Conservation (phyloP, 2,113 vertebrate species). For the human (Homo sapiens) region DNA sequence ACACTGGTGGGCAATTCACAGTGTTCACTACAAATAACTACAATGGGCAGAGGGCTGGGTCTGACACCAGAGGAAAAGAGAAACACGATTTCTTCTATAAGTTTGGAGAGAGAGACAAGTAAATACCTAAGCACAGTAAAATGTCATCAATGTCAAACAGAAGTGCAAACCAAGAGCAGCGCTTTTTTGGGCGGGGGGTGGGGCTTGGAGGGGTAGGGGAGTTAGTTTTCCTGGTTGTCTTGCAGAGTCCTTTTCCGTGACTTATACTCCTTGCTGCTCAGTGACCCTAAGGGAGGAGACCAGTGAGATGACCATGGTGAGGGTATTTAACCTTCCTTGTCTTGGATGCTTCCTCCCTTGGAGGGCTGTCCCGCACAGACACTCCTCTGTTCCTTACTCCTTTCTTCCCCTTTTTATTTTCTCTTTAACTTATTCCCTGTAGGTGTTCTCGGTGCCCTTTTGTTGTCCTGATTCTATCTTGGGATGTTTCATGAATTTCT, state of each 20-base stretch:
- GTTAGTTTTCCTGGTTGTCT: not conserved
- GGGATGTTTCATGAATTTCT: not conserved
- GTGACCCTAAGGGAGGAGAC: not conserved
- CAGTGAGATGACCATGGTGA: not conserved
- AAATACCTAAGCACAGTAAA: not conserved
- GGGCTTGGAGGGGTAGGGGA: not conserved
- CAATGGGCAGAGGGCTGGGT: not conserved
- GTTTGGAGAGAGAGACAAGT: not conserved
- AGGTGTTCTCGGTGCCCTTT: constrained; percentile 3
- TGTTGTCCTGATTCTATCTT: not conserved
- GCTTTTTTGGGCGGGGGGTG: not conserved
- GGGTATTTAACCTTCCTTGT: not conserved
- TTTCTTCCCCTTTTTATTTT: not conserved
- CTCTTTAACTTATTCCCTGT: constrained; percentile 16
- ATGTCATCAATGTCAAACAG: not conserved
- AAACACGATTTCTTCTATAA: not conserved
- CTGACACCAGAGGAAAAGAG: not conserved
- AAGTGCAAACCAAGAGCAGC: not conserved
- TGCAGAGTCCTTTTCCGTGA: not conserved
- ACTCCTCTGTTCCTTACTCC: not conserved
- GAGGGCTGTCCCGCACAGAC: not conserved
- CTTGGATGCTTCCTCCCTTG: not conserved
- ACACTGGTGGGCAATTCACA: not conserved
- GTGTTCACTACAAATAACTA: not conserved
- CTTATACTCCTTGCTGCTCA: not conserved